These are phyloP conservation scores for Acanthornis magna DNA, from an alignment of 2,797 vertebrate species.

Conservation along the genomic window DNA sequence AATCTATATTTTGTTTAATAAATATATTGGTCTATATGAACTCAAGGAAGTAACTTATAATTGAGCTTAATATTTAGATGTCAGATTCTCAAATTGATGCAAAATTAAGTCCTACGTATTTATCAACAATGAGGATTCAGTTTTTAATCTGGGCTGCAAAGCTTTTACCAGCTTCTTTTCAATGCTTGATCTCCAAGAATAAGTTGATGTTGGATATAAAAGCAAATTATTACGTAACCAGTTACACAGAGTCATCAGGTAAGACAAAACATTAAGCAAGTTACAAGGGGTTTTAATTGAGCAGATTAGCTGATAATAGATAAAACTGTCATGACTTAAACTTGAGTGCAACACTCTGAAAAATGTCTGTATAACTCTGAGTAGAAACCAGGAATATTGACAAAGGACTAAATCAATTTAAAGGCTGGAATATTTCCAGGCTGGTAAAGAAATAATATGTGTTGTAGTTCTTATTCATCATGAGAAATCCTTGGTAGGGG, in stretches of 20 bases:
- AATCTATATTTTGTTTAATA: not conserved
- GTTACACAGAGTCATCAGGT: not conserved
- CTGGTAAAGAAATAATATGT: not conserved
- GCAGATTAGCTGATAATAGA: not conserved
- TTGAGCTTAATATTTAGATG: not conserved
- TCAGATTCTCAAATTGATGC: not conserved
- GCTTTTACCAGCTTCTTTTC: not conserved
- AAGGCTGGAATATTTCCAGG: not conserved
- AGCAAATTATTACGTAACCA: not conserved
- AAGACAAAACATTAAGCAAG: not conserved
- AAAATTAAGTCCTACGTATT: not conserved
- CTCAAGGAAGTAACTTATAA: not conserved
- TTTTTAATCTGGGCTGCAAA: not conserved
- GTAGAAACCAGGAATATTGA: not conserved
- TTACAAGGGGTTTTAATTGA: not conserved
- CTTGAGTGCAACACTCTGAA: not conserved
- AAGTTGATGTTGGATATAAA: not conserved
- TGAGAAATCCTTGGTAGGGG: not conserved
- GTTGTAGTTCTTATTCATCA: conserved; percentile 17
- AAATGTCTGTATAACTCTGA: not conserved
- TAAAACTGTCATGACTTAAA: not conserved
- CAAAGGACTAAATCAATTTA: not conserved
- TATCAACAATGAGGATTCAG: not conserved
- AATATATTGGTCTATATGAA: not conserved
- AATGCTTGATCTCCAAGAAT: not conserved